These are phyloP conservation scores for Heliconius melpomene DNA, from an alignment of 1,140 invertebrate genomes.

Conservation along the genomic window DNA sequence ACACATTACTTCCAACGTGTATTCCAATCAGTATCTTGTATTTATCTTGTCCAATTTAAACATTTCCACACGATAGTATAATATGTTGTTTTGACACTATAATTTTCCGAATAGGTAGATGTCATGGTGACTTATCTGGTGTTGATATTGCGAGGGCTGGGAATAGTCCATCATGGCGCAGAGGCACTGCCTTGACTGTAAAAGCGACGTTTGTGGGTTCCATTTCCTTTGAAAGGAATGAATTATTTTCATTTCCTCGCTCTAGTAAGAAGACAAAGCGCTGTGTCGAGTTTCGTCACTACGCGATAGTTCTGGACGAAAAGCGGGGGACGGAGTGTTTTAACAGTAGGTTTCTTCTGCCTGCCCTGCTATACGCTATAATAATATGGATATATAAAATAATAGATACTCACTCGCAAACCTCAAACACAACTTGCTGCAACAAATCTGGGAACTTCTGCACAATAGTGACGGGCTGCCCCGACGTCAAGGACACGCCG, in stretches of 20 bases:
- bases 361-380: too few relatives aligned
- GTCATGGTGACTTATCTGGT: background rate
- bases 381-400: background rate
- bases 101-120: background rate
- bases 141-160: background rate
- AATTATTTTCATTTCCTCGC: too few relatives aligned
- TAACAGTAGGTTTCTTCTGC: too few relatives aligned
- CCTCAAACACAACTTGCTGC: slow-evolving; percentile 96
- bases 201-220: too few relatives aligned
- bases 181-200: too few relatives aligned
- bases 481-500: slow-evolving; percentile 94
- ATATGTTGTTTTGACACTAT: background rate
- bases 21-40: background rate
- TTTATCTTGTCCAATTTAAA: background rate
- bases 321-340: too few relatives aligned
- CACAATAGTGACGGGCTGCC: slow-evolving; percentile 95
- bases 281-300: too few relatives aligned
- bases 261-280: too few relatives aligned
- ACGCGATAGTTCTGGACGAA: too few relatives aligned
- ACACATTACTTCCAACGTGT: background rate
- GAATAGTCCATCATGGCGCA: too few relatives aligned
- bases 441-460: slow-evolving; percentile 97
- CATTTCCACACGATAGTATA: background rate
- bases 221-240: too few relatives aligned
- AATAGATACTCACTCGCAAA: slow-evolving; percentile 85